Percentiles rank a stretch among this genome's conserved stretches.
Conservation (phyloP, 2,797 vertebrate species). For the Heterohyrax brucei region DNA sequence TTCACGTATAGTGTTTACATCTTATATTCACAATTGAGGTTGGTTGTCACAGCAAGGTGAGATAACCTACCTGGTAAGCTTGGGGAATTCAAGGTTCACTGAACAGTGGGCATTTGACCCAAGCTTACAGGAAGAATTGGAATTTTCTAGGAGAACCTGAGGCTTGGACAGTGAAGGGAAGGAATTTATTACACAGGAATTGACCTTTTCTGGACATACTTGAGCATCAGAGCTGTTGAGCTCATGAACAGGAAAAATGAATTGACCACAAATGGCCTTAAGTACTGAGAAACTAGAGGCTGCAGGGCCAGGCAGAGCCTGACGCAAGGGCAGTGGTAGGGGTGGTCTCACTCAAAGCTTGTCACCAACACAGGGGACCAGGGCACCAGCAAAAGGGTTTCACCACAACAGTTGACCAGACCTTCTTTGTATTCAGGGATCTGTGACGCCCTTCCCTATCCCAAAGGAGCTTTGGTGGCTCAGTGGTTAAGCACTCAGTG, state of each 20-base stretch:
- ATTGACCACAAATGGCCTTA: neutral
- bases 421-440: neutral
- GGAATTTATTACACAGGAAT: neutral
- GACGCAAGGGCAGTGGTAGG: neutral
- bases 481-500: too few species aligned
- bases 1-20: too few species aligned
- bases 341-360: neutral
- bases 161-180: neutral
- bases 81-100: neutral
- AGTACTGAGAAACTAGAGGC: neutral
- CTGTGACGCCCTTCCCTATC: neutral
- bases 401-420: neutral
- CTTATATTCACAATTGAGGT: neutral
- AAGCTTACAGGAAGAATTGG: neutral
- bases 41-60: fast-evolving
- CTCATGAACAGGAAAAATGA: neutral
- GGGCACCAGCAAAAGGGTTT: neutral
- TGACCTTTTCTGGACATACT: neutral
- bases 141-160: neutral
- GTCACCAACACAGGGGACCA: neutral
- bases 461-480: too few species aligned
- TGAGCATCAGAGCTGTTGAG: neutral
- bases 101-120: neutral
- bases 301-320: neutral
- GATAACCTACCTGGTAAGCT: neutral